Evolutionary conservation across 2,797 vertebrate genomes (phyloP).

Genomic region (Adelosebastes latens): DNA sequence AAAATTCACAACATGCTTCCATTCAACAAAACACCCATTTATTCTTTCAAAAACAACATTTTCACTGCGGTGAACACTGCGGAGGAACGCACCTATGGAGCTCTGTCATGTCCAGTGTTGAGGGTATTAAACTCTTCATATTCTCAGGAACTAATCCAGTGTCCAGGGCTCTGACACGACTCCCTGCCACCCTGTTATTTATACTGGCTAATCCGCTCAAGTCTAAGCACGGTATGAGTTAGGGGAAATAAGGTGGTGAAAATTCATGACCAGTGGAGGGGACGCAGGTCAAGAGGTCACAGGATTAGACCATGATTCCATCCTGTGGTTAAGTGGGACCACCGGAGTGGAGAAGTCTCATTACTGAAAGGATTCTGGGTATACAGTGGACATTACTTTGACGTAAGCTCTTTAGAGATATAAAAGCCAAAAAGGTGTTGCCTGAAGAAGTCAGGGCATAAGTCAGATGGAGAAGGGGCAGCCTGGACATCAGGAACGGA

Average conservation of each 20-base stretch:
- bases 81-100: no score
- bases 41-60: no score
- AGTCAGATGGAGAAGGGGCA: background rate
- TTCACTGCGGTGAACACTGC: no score
- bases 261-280: background rate
- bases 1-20: no score
- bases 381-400: background rate
- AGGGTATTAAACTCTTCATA: background rate
- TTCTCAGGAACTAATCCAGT: background rate
- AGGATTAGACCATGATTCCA: conserved; percentile 42
- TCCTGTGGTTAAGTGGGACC: conserved; percentile 27
- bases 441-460: no score
- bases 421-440: background rate
- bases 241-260: background rate
- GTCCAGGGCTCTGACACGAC: conserved; percentile 1
- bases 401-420: background rate
- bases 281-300: conserved; percentile 15
- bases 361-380: background rate
- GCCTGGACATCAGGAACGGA: background rate
- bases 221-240: background rate
- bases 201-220: conserved; percentile 66
- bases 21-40: no score
- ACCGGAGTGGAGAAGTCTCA: background rate
- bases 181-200: conserved; percentile 57
- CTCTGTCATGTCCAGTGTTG: background rate